phyloP scores from a whole-genome alignment of 2,113 vertebrate genomes.

The Orcinus orca region DNA sequence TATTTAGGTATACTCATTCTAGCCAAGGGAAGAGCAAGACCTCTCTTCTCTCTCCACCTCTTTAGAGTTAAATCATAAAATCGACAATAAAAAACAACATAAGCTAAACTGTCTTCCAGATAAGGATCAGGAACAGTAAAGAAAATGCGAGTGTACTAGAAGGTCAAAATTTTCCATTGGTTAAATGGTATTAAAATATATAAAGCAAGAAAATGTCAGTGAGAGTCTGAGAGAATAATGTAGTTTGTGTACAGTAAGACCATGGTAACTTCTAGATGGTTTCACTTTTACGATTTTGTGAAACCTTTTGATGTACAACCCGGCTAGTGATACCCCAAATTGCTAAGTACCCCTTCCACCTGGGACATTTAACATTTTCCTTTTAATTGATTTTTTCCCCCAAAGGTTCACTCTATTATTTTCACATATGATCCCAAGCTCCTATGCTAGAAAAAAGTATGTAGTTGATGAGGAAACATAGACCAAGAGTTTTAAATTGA shows the following conservation, averaged over 20 bases:
- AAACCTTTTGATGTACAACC: background rate
- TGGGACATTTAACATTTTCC: constrained; percentile 29
- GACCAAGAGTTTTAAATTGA: constrained; percentile 5
- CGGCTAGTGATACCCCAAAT: background rate
- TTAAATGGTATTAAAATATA: constrained; percentile 36
- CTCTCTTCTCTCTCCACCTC: background rate
- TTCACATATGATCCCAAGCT: background rate
- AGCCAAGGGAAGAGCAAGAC: background rate
- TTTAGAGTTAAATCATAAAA: constrained; percentile 37
- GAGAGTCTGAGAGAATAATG: background rate
- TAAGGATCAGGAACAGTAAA: constrained; percentile 30
- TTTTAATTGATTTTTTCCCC: background rate
- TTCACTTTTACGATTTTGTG: background rate
- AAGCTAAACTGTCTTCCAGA: background rate
- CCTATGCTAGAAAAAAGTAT: background rate
- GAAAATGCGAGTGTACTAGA: background rate
- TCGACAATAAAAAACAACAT: background rate
- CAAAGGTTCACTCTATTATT: background rate
- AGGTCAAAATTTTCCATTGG: constrained; percentile 3
- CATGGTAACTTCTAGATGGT: background rate
- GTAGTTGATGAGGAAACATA: constrained; percentile 5
- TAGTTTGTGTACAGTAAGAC: background rate
- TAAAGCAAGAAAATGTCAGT: background rate
- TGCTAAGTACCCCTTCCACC: background rate
- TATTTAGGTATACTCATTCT: background rate